Conservation (phyloP, 2,113 vertebrate species). For the Fulica atra region DNA sequence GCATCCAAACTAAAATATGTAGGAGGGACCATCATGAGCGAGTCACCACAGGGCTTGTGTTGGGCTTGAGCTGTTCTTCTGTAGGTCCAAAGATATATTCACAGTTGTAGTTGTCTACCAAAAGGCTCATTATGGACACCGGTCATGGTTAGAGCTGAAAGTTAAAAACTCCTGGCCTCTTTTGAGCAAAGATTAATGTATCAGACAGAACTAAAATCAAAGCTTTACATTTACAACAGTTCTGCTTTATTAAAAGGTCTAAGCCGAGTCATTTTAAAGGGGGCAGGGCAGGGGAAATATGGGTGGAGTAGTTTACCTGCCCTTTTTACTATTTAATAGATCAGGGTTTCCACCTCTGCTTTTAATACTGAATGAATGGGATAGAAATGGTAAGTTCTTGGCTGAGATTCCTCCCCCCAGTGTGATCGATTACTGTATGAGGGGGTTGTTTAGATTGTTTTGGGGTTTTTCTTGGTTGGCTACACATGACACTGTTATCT, state of each 20-base stretch:
- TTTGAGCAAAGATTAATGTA: neutral
- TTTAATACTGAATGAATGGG: neutral
- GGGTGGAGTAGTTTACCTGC: neutral
- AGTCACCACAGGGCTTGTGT: neutral
- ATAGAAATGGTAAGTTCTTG: neutral
- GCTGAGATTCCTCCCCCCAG: neutral
- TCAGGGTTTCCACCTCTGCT: neutral
- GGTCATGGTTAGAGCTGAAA: neutral
- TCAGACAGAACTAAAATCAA: neutral
- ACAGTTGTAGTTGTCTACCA: neutral
- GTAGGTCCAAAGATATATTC: neutral
- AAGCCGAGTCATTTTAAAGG: neutral
- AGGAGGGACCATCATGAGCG: fast-evolving
- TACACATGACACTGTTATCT: neutral
- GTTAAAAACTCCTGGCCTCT: neutral
- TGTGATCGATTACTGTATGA: neutral
- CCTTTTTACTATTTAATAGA: neutral
- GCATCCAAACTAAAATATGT: neutral
- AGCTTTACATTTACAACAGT: neutral
- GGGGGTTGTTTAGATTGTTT: neutral
- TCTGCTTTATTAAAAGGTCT: neutral
- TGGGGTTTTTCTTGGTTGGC: neutral
- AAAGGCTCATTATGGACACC: neutral
- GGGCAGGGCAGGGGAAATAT: neutral
- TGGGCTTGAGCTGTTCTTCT: neutral